Evolutionary conservation across 2,113 vertebrate species (phyloP).

Genomic region (Mixornis gularis): DNA sequence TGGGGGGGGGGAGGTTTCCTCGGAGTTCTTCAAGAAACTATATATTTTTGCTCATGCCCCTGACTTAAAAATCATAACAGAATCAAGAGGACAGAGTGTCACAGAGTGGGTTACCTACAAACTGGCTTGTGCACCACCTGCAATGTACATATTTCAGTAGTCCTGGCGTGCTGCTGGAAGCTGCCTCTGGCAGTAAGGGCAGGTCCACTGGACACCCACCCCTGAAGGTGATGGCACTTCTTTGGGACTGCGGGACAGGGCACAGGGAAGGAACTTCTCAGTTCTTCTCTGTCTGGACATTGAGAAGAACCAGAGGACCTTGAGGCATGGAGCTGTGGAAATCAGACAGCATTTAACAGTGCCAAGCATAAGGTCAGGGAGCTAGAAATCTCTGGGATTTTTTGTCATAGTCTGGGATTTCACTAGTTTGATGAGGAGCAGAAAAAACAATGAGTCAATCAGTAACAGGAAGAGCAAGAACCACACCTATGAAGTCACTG

Average conservation of each 20-base stretch:
- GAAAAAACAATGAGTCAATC: background rate
- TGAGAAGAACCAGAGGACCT: background rate
- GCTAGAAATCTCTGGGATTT: background rate
- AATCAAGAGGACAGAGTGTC: background rate
- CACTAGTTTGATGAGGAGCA: background rate
- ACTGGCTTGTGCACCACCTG: background rate
- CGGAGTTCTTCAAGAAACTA: background rate
- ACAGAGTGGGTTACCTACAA: background rate
- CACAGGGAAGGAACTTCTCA: background rate
- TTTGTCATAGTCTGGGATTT: background rate
- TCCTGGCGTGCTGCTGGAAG: accelerated
- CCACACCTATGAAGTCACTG: background rate
- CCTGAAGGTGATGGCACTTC: background rate
- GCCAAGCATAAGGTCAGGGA: background rate
- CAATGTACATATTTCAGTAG: background rate
- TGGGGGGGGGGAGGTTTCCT: background rate
- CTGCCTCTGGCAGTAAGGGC: background rate
- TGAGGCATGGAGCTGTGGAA: background rate
- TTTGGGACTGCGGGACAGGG: accelerated
- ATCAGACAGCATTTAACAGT: background rate
- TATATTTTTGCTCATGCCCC: background rate
- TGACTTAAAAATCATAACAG: background rate
- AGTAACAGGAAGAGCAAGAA: background rate
- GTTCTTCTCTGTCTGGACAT: background rate
- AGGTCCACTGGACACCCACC: background rate